A percentile compares a stretch with the other conserved stretches of the same genome.
Evolutionary conservation across 2,888 invertebrate species (phyloP).

Genomic region (Sthenelais limicola): DNA sequence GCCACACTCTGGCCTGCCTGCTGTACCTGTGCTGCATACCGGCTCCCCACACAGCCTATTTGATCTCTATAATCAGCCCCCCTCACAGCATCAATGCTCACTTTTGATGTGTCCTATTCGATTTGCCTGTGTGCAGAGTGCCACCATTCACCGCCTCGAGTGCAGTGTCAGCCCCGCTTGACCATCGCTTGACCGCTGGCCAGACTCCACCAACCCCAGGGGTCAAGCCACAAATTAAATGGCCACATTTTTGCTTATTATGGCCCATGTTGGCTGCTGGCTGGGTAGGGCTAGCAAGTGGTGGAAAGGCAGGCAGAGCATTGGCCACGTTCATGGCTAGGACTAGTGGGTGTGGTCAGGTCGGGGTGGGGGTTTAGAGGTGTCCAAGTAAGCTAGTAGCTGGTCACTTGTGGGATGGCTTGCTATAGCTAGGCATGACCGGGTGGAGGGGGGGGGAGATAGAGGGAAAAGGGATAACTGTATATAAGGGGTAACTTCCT

Average conservation of each 20-base stretch:
- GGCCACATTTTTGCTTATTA: slow-evolving; percentile 37
- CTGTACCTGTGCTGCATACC: slow-evolving; percentile 13
- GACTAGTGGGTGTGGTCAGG: no score
- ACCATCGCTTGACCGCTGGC: background rate
- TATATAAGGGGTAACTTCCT: no score
- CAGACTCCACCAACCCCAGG: background rate
- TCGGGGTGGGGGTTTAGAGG: no score
- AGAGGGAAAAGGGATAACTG: no score
- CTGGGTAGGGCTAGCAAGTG: background rate
- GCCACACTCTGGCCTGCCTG: background rate
- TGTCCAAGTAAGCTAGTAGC: no score
- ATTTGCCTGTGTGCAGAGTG: slow-evolving; percentile 23
- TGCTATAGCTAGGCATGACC: no score
- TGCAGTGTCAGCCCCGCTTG: background rate
- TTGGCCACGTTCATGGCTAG: no score
- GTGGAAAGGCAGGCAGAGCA: background rate
- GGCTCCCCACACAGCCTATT: background rate
- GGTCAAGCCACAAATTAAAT: slow-evolving; percentile 31
- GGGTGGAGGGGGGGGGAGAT: no score
- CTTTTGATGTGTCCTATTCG: slow-evolving; percentile 35
- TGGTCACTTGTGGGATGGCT: no score
- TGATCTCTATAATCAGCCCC: slow-evolving; percentile 37
- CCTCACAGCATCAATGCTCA: slow-evolving; percentile 9
- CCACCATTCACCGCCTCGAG: slow-evolving; percentile 7
- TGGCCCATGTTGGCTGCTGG: slow-evolving; percentile 6